Evolutionary conservation across 2,888 invertebrate species (phyloP).

Genomic region (Ditula angustiorana): DNA sequence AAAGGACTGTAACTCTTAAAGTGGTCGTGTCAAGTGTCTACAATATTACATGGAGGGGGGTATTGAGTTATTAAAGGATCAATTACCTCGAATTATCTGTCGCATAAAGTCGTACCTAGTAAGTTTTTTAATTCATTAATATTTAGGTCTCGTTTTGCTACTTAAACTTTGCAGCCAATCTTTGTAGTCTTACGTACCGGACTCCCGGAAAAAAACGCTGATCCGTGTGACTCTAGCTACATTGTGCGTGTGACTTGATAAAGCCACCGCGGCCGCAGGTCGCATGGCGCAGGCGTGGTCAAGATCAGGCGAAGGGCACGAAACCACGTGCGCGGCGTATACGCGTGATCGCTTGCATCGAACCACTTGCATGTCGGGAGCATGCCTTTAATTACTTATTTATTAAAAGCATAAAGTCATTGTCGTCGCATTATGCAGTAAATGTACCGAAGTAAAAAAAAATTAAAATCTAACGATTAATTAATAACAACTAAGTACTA

Average conservation of each 20-base stretch:
- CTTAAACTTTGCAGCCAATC: neutral
- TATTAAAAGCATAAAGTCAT: neutral
- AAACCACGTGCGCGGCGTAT: slow-evolving; percentile 12
- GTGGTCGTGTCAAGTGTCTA: too few species aligned
- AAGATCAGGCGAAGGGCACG: slow-evolving; percentile 65
- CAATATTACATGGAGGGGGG: too few species aligned
- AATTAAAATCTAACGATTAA: too few species aligned
- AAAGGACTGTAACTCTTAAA: too few species aligned
- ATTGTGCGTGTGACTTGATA: slow-evolving; percentile 1
- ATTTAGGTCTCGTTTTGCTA: neutral
- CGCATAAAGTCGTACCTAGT: neutral
- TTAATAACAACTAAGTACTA: too few species aligned
- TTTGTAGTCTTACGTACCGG: neutral
- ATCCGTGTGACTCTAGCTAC: neutral
- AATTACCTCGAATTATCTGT: neutral
- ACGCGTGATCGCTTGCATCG: slow-evolving; percentile 20
- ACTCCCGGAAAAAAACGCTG: slow-evolving; percentile 2
- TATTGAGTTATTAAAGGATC: neutral
- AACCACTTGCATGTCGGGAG: neutral
- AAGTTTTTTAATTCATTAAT: neutral
- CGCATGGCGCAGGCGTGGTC: slow-evolving; percentile 45
- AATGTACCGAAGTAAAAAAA: too few species aligned
- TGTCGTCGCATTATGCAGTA: too few species aligned
- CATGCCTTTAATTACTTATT: neutral
- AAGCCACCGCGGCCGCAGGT: slow-evolving; percentile 6